A percentile compares a stretch with the other conserved stretches of the same genome.
Evolutionary conservation across 1,140 invertebrate species (phyloP).

Genomic region (Aphelenchoides besseyi): DNA sequence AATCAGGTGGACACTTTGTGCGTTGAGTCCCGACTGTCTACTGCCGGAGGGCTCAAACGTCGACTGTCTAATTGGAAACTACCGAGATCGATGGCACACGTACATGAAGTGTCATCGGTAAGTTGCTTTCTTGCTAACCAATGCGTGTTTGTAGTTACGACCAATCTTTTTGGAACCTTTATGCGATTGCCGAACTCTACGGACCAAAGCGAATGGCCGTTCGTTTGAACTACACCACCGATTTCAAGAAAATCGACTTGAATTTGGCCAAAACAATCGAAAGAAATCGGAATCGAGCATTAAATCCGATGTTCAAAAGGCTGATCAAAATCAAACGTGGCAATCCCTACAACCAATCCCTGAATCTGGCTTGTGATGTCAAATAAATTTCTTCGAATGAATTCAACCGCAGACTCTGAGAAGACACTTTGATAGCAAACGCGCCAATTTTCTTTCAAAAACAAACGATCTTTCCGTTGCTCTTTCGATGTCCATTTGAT

Average conservation of each 20-base stretch:
- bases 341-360: neutral
- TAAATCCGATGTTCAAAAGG: neutral
- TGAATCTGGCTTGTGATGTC: neutral
- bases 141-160: neutral
- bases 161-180: conserved; percentile 8
- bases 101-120: neutral
- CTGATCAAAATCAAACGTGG: conserved; percentile 7
- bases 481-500: no score
- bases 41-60: neutral
- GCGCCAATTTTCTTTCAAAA: no score
- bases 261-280: neutral
- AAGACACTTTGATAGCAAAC: no score
- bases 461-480: no score
- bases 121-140: neutral
- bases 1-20: neutral
- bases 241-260: neutral
- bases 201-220: neutral
- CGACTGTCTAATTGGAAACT: neutral
- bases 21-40: neutral
- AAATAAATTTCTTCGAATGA: no score
- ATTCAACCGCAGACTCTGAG: no score
- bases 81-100: neutral
- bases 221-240: neutral
- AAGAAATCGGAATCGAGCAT: neutral
- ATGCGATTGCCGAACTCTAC: neutral